Base-by-base conservation (phyloP, 2,888 invertebrate genomes). In the Tachina fera region DNA sequence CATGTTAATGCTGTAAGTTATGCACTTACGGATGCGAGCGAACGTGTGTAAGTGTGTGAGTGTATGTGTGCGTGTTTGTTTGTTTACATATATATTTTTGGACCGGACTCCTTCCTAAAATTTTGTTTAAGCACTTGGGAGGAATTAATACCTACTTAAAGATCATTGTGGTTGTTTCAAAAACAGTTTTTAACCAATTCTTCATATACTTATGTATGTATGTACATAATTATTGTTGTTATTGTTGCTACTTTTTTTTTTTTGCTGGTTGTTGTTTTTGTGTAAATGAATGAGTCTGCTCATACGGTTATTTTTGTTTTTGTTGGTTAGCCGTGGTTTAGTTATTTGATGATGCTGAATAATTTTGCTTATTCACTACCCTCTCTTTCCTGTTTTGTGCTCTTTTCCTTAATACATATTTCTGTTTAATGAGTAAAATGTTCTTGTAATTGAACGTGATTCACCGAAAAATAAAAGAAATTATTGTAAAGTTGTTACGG, bases 141-240 rank as follows among this genome's bases (percentile, higher is more conserved):
- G 89, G 89, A 90, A 91, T 90, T 91, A 91, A 91, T 91, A 89
- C 90, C 91, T 90, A 90, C 91, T 91, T 91, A 91, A 89, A 89
- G 89, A 86, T 86, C 83, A 79, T 86, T 86, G 74, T 79, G 65
- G 70, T 67, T 65, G 61, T 81, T 60, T 47, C 53, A 58, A 45
- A 72, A 68, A 72, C n/a, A 53, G 49, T 79, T 79, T 45, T 70
- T 72, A 43, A 53, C n/a, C 39, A 74, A 78, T 77, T 78, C 72
- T 51, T 68, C 19, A 67, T 79, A 63, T 31, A 31, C 6, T 5
- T 31, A 6, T 6, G 31, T 31, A 31, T 1, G 1, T 31, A 31
- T 4, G 4, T 43, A 72, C n/a, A n/a, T n/a, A n/a, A n/a, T n/a
- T n/a, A 39, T 45, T 60, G 11, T 72, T 60, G 41, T 78, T 78